A percentile compares a stretch with the other conserved stretches of the same genome.
Evolutionary conservation across 23 tunicate species (phyloP).

Genomic region (Corella eumyota): DNA sequence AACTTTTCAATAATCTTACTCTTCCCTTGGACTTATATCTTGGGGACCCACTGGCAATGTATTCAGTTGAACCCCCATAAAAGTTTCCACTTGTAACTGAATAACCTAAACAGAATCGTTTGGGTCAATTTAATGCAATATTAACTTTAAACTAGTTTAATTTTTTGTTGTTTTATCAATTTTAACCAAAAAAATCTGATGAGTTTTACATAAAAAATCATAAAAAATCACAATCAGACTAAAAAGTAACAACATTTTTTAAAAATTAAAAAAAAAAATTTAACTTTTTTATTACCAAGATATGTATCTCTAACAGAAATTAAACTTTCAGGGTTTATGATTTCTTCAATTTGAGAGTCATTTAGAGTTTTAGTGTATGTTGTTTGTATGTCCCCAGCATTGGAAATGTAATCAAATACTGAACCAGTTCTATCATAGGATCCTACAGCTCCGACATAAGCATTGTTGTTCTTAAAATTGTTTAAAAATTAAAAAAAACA

Average conservation of each 20-base stretch:
- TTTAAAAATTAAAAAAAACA: neutral
- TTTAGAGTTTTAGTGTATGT: neutral
- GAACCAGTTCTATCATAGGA: slow-evolving; percentile 6
- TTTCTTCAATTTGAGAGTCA: neutral
- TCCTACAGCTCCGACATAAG: slow-evolving; percentile 1
- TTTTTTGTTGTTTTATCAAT: no score
- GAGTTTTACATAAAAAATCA: no score
- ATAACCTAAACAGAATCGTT: no score
- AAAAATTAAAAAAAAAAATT: no score
- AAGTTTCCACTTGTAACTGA: slow-evolving; percentile 15
- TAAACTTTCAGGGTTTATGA: neutral
- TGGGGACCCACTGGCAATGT: slow-evolving; percentile 14
- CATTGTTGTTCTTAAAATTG: neutral
- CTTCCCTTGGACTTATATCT: slow-evolving; percentile 11
- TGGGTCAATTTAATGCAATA: no score
- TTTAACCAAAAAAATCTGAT: no score
- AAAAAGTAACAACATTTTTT: no score
- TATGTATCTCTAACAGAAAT: neutral
- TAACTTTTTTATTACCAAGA: neutral
- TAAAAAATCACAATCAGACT: no score
- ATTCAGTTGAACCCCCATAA: slow-evolving; percentile 5
- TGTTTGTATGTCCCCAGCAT: neutral
- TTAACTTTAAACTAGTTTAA: no score
- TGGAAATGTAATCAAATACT: neutral
- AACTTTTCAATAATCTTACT: no score